A percentile compares a stretch with the other conserved stretches of the same genome.
phyloP scores from a whole-genome alignment of 2,797 vertebrate genomes.

The Xyrichtys novacula region DNA sequence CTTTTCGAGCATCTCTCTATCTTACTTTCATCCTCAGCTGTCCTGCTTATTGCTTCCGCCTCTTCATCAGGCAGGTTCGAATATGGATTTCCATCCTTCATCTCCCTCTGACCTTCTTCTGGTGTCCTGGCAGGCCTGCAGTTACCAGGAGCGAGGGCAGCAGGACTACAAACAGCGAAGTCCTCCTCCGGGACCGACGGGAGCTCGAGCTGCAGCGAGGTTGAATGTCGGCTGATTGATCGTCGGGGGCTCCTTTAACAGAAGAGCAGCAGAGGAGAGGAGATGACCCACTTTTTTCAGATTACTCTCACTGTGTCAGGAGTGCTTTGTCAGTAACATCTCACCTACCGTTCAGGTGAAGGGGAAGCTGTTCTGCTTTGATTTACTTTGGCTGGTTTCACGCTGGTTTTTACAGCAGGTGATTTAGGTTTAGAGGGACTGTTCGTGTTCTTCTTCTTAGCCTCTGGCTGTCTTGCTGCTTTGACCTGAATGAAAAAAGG shows the following conservation, averaged over 20 bases:
- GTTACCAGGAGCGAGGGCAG: slow-evolving; percentile 57
- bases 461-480: slow-evolving; percentile 62
- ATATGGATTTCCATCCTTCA: slow-evolving; percentile 42
- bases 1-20: background rate
- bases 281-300: slow-evolving; percentile 23
- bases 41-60: slow-evolving; percentile 19
- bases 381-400: slow-evolving; percentile 75
- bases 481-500: slow-evolving; percentile 62
- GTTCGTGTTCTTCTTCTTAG: slow-evolving; percentile 68
- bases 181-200: slow-evolving; percentile 81
- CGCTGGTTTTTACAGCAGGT: slow-evolving; percentile 59
- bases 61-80: slow-evolving; percentile 21
- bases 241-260: slow-evolving; percentile 61
- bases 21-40: slow-evolving; percentile 64
- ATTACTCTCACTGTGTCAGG: background rate
- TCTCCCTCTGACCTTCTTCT: slow-evolving; percentile 75
- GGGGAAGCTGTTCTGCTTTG: slow-evolving; percentile 81
- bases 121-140: slow-evolving; percentile 82
- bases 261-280: slow-evolving; percentile 6
- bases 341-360: slow-evolving; percentile 84
- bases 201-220: slow-evolving; percentile 75
- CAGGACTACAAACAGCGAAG: slow-evolving; percentile 29
- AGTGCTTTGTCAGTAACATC: background rate
- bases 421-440: slow-evolving; percentile 43
- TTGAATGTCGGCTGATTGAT: slow-evolving; percentile 64